A percentile compares a stretch with the other conserved stretches of the same genome.
phyloP scores from a whole-genome alignment of 2,888 invertebrate genomes.

The Bombylius discolor region DNA sequence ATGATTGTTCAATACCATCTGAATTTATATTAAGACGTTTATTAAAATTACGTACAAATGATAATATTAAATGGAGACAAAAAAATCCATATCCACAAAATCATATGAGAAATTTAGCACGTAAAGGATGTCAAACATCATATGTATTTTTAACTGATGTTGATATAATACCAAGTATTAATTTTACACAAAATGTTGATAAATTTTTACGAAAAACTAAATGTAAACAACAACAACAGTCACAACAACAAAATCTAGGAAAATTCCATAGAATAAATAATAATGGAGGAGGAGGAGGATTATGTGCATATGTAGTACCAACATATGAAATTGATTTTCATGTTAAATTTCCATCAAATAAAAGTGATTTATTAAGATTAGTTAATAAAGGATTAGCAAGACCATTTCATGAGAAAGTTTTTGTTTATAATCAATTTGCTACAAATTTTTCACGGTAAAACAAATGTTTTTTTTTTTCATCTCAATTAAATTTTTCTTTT shows the following conservation, averaged over 20 bases:
- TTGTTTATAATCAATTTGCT: conserved; percentile 83
- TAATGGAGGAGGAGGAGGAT: conserved; percentile 21
- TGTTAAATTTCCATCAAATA: conserved; percentile 67
- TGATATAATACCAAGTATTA: conserved; percentile 70
- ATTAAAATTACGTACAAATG: conserved; percentile 45
- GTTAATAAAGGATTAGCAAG: conserved; percentile 68
- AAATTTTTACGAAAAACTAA: conserved; percentile 42
- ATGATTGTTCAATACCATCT: conserved; percentile 27
- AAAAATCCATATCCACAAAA: conserved; percentile 79
- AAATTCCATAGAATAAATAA: no score
- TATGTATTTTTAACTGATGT: conserved; percentile 78
- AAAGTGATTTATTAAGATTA: conserved; percentile 60
- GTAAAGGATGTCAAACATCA: conserved; percentile 67
- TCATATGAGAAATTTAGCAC: conserved; percentile 71
- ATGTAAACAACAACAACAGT: not conserved
- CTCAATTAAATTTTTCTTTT: not conserved
- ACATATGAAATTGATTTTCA: conserved; percentile 76
- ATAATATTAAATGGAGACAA: conserved; percentile 58
- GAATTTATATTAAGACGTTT: conserved; percentile 49
- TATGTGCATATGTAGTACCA: conserved; percentile 80
- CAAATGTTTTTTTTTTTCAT: not conserved
- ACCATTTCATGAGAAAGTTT: conserved; percentile 83
- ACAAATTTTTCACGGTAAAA: conserved; percentile 76
- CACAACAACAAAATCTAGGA: no score
- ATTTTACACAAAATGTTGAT: conserved; percentile 57